Evolutionary conservation across 2,113 vertebrate genomes (phyloP), one percentile per base, ranked within the genome.

Genomic region (Catharus fuscescens): DNA sequence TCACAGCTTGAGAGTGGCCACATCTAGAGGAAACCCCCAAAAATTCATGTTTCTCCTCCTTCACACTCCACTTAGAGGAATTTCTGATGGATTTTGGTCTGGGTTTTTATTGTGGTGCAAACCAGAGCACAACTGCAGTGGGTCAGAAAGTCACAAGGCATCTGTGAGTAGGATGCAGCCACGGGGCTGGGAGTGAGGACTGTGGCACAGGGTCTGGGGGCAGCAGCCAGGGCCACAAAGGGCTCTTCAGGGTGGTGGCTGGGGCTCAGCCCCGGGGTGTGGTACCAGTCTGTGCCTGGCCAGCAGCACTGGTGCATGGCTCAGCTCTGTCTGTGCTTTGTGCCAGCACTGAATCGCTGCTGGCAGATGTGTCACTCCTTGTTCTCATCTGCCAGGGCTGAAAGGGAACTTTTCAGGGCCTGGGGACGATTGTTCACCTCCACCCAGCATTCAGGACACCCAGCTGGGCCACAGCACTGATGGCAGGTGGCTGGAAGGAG

Each of bases 151-250:
- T 44, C 59, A 57, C 64, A 78, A 70, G 40, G 45, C 64, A 47
- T 34, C 29, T 1, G 1, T 19, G 12, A 3, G 1, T 53, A 36
- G 78, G 17, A 62, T 17, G 38, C 53, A 65, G 50, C 34, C 4
- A 2, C 0, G 45, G 21, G 40, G 9, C 56, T 0, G 3, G 23
- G 65, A 61, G 47, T 0, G 0, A 54, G n/a, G 70, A 20, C 0
- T 16, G 47, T 20, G 29, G 10, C 8, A 6, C 8, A 12, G 50
- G 60, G 12, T 52, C 32, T 0, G 7, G 32, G 26, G 3, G 0
- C 70, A 60, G 52, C 70, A 88, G 70, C 52, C 91, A 32, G 40
- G 40, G 47, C 45, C 70, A 95, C 94, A 96, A 94, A 92, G 78
- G 42, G 78, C 78, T 74, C 76, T 93, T 95, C 80, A 95, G 17